phyloP scores from a whole-genome alignment of 1,140 invertebrate genomes.

The Pinna nobilis region DNA sequence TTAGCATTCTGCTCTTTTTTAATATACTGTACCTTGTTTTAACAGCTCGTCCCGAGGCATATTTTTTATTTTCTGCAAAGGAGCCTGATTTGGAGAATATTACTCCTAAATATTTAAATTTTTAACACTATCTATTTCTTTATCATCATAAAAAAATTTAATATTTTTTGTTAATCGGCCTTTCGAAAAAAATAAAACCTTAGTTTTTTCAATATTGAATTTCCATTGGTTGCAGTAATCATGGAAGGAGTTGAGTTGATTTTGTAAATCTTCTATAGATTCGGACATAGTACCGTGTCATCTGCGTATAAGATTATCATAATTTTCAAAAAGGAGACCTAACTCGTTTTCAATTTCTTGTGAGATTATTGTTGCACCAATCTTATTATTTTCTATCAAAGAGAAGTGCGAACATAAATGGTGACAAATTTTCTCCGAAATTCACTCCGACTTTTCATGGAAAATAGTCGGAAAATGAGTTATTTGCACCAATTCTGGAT shows the following conservation, averaged over 20 bases:
- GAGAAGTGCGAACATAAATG: neutral
- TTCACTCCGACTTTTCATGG: neutral
- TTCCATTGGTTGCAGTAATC: conserved; percentile 7
- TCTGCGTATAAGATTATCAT: neutral
- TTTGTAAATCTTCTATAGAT: neutral
- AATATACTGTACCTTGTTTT: conserved; percentile 14
- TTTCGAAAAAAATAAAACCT: conserved; percentile 13
- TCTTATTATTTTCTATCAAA: neutral
- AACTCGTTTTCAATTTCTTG: neutral
- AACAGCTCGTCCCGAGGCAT: neutral
- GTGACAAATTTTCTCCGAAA: neutral
- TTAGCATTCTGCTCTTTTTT: conserved; percentile 1
- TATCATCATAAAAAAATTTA: neutral
- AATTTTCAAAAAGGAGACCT: neutral
- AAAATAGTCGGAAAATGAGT: neutral
- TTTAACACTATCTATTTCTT: neutral
- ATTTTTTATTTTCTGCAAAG: neutral
- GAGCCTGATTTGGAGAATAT: neutral
- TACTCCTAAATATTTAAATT: conserved; percentile 16
- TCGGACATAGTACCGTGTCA: conserved; percentile 1
- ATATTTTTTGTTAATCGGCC: neutral
- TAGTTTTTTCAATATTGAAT: conserved; percentile 17
- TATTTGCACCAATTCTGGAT: neutral
- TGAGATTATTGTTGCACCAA: neutral
- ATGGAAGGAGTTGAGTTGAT: neutral